These are phyloP conservation scores for Harpalus rufipes DNA, from an alignment of 2,888 invertebrate species.

Conservation along the genomic window DNA sequence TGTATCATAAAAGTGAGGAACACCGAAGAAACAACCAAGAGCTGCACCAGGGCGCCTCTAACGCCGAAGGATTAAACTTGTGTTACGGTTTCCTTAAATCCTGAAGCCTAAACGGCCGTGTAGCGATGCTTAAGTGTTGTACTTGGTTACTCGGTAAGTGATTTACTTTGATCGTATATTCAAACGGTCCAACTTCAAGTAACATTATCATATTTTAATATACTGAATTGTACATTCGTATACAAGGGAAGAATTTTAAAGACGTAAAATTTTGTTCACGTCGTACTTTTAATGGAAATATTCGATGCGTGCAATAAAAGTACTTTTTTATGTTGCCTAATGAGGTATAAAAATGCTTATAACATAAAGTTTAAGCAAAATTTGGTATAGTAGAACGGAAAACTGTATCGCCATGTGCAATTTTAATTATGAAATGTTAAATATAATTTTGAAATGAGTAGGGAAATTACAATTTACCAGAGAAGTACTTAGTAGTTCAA, in stretches of 20 bases:
- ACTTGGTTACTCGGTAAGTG: not conserved
- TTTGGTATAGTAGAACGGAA: no score
- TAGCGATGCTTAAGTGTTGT: not conserved
- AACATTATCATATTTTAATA: constrained; percentile 4
- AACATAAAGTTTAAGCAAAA: no score
- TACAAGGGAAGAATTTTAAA: not conserved
- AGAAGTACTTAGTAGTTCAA: no score
- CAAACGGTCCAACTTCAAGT: not conserved
- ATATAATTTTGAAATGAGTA: no score
- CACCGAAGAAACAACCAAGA: constrained; percentile 22
- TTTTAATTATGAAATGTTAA: no score
- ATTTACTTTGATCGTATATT: not conserved
- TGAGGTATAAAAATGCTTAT: no score
- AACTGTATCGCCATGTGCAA: no score
- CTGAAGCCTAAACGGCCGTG: not conserved
- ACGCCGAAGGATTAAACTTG: constrained; percentile 41
- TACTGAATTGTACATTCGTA: not conserved
- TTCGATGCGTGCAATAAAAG: not conserved
- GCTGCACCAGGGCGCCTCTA: constrained; percentile 14
- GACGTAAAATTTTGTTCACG: not conserved
- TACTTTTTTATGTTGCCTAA: no score
- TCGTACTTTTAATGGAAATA: not conserved
- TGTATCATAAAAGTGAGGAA: constrained; percentile 47
- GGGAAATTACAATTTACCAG: no score
- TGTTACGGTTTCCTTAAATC: constrained; percentile 36